A percentile compares a stretch with the other conserved stretches of the same genome.
Conservation (phyloP, 2,113 vertebrate species). For the Corvus hawaiiensis region DNA sequence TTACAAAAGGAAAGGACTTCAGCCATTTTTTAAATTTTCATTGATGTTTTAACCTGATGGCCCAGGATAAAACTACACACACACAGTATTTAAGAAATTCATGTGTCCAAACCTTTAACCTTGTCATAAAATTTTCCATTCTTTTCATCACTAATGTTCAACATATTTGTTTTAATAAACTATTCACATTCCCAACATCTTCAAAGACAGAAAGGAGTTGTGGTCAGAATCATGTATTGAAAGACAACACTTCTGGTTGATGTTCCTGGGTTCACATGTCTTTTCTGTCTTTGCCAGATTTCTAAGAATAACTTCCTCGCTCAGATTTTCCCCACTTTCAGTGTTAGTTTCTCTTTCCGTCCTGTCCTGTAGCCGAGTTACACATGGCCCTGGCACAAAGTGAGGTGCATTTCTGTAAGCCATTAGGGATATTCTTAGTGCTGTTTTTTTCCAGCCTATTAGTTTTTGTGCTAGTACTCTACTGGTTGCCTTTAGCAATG, state of each 20-base stretch:
- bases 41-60: not conserved
- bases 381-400: not conserved
- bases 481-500: not conserved
- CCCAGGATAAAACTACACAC: not conserved
- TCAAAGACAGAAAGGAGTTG: not conserved
- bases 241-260: not conserved
- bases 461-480: not conserved
- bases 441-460: not conserved
- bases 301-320: not conserved
- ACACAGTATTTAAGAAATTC: not conserved
- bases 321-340: not conserved
- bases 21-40: not conserved
- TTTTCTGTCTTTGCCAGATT: not conserved
- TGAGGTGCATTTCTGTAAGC: not conserved
- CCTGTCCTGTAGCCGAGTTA: not conserved
- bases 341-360: not conserved
- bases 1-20: not conserved
- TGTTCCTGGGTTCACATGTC: not conserved
- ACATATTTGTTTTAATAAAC: not conserved
- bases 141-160: not conserved
- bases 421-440: not conserved
- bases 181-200: not conserved
- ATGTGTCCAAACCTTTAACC: not conserved
- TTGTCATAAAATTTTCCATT: not conserved
- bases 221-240: not conserved